phyloP scores from a whole-genome alignment of 2,888 invertebrate genomes.

The Athrips mouffetella region DNA sequence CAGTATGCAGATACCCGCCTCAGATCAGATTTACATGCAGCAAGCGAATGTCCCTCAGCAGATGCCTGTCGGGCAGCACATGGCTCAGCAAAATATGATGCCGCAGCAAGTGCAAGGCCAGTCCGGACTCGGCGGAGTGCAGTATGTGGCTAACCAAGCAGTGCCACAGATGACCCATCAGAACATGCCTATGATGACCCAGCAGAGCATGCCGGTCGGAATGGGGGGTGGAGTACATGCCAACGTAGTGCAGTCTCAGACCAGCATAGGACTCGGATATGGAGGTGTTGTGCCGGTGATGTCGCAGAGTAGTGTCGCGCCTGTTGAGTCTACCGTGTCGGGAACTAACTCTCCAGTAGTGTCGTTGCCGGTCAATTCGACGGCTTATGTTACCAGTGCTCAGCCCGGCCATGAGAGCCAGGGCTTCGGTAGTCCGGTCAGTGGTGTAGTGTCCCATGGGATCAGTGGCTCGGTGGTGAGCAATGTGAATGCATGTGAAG shows the following conservation, averaged over 20 bases:
- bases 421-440: slow-evolving; percentile 74
- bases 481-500: slow-evolving; percentile 73
- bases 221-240: slow-evolving; percentile 69
- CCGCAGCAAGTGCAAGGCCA: slow-evolving; percentile 67
- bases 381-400: slow-evolving; percentile 55
- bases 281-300: slow-evolving; percentile 70
- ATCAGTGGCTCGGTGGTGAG: slow-evolving; percentile 66
- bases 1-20: slow-evolving; percentile 75
- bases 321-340: slow-evolving; percentile 61
- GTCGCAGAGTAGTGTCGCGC: slow-evolving; percentile 73
- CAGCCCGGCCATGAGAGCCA: slow-evolving; percentile 67
- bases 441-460: slow-evolving; percentile 70
- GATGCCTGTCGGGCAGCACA: slow-evolving; percentile 66
- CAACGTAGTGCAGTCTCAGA: slow-evolving; percentile 72
- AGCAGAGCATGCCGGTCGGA: slow-evolving; percentile 66
- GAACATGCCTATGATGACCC: slow-evolving; percentile 76
- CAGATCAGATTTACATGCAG: slow-evolving; percentile 75
- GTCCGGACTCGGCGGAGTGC: slow-evolving; percentile 63
- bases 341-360: slow-evolving; percentile 75
- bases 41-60: slow-evolving; percentile 63
- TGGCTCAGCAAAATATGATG: slow-evolving; percentile 68
- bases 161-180: slow-evolving; percentile 70
- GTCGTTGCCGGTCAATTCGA: slow-evolving; percentile 67
- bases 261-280: slow-evolving; percentile 66
- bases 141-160: slow-evolving; percentile 63